Evolutionary conservation across 2,888 invertebrate genomes (phyloP).

Genomic region (Conomelus anceps): DNA sequence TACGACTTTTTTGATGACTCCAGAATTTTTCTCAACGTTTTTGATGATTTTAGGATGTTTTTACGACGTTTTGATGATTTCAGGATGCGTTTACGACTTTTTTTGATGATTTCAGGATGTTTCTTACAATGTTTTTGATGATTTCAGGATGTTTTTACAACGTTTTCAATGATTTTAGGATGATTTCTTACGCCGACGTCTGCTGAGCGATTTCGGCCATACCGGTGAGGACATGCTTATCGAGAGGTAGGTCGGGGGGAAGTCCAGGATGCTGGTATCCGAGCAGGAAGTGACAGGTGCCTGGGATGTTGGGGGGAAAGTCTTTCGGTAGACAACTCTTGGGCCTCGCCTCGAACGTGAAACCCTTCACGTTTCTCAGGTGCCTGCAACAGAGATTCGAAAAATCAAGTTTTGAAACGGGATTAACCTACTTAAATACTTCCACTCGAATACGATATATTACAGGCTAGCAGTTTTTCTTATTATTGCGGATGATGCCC

Average conservation of each 20-base stretch:
- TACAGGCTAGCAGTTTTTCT: not conserved
- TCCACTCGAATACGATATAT: not conserved
- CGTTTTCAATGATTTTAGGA: not conserved
- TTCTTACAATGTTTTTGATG: too few relatives aligned
- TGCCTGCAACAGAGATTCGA: constrained; percentile 50
- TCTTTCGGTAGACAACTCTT: constrained; percentile 75
- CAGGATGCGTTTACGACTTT: too few relatives aligned
- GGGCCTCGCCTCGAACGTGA: constrained; percentile 66
- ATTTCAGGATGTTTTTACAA: too few relatives aligned
- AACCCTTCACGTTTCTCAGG: constrained; percentile 67
- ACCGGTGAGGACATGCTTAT: constrained; percentile 62
- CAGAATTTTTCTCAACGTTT: too few relatives aligned
- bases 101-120: too few relatives aligned
- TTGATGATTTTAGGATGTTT: too few relatives aligned
- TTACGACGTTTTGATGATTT: too few relatives aligned
- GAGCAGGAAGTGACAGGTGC: constrained; percentile 80
- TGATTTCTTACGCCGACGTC: constrained; percentile 10
- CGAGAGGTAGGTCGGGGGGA: constrained; percentile 52
- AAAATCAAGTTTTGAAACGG: too few relatives aligned
- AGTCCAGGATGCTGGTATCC: constrained; percentile 68
- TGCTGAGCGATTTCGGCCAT: constrained; percentile 20
- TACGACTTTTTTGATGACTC: too few relatives aligned
- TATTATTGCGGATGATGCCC: too few relatives aligned
- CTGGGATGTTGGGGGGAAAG: constrained; percentile 68
- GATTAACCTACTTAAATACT: not conserved